Percentiles rank a stretch among this genome's conserved stretches.
phyloP scores from a whole-genome alignment of 2,113 vertebrate genomes.

The Paralichthys olivaceus region DNA sequence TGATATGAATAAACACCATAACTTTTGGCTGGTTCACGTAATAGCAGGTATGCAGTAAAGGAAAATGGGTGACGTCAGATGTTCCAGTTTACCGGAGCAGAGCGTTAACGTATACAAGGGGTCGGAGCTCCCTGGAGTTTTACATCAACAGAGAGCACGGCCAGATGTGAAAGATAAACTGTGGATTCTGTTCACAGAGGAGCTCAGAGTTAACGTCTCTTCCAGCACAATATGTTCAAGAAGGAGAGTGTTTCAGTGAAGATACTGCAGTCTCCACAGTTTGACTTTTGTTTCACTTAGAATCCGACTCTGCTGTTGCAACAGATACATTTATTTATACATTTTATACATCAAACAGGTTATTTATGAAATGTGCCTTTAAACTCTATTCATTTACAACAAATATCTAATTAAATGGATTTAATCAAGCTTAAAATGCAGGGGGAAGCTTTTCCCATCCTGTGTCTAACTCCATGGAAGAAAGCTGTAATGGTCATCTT shows the following conservation, averaged over 20 bases:
- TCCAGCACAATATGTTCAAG: background rate
- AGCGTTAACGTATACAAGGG: conserved; percentile 54
- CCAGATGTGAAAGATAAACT: conserved; percentile 72
- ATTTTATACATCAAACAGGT: too few relatives aligned
- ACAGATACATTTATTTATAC: too few relatives aligned
- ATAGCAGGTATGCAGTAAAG: conserved; percentile 12
- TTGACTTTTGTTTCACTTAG: too few relatives aligned
- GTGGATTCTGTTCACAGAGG: conserved; percentile 2
- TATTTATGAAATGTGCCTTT: too few relatives aligned
- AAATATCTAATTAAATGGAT: too few relatives aligned
- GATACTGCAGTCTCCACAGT: too few relatives aligned
- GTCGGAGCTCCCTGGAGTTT: conserved; percentile 58
- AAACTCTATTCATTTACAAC: too few relatives aligned
- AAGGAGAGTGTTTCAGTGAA: background rate
- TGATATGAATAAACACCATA: background rate
- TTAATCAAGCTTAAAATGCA: too few relatives aligned
- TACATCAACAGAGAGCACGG: conserved; percentile 53
- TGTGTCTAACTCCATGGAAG: too few relatives aligned
- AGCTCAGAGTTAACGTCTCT: conserved; percentile 2
- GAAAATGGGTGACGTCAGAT: conserved; percentile 53
- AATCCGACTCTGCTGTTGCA: too few relatives aligned
- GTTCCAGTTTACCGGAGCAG: conserved; percentile 57
- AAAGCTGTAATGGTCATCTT: too few relatives aligned
- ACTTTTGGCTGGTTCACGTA: background rate
- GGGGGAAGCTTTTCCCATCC: too few relatives aligned